Evolutionary conservation across 2,113 vertebrate species (phyloP), one percentile per base, ranked within the genome.

Genomic region (Danio rerio): DNA sequence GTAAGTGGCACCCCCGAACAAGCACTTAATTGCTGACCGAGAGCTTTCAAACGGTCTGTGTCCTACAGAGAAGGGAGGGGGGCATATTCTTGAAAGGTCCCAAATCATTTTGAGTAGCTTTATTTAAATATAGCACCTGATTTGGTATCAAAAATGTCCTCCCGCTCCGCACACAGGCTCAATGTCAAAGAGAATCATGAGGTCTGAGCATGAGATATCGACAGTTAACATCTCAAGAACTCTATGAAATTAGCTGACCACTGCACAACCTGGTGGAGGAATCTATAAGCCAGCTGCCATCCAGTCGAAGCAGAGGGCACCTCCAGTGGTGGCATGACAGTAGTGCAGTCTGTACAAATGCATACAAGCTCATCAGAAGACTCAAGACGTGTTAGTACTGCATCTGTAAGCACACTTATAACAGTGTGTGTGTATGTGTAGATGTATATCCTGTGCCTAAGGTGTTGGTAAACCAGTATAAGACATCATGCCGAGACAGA

Each of bases 401-500:
- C 74, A 77, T 9, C 56, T 77, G 45, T 56, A 47, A 69, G 50
- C 80, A 62, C 15, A 31, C 49, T 66, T 58, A 59, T 55, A 53
- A 75, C 21, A 63, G 84, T 71, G 63, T 62, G 71, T 47, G 42
- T 82, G 31, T 61, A 47, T 84, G 59, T 88, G 82, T 89, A 88
- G 91, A 90, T 89, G 89, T 86, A 91, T 89, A 89, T 89, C 88
- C 88, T 92, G 89, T 88, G 52, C 73, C 70, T 61, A 56, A 75
- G 83, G 61, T 83, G 79, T 68, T 81, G 80, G 81, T 86, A 82
- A 90, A 89, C 89, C 80, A 87, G 83, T 89, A 89, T 91, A 91
- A 92, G 90, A 93, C 90, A 88, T 88, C 81, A 84, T 92, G 86
- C 88, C 90, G 85, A 93, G 92, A 93, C 93, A 93, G 92, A 94